A percentile compares a stretch with the other conserved stretches of the same genome.
Evolutionary conservation across 2,888 invertebrate species (phyloP).

Genomic region (Leptura quadrifasciata): DNA sequence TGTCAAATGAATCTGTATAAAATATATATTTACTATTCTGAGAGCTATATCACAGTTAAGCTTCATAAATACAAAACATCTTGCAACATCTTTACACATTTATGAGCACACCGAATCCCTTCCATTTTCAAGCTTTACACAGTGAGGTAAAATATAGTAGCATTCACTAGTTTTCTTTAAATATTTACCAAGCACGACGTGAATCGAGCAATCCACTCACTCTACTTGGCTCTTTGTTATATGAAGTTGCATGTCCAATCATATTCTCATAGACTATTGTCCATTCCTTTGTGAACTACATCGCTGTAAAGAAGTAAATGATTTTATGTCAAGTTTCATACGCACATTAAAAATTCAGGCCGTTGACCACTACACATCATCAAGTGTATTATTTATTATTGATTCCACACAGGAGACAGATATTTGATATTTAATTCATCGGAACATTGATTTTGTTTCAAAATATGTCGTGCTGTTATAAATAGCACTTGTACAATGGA

Average conservation of each 20-base stretch:
- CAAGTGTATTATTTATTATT: neutral
- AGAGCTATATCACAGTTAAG: neutral
- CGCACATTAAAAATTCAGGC: neutral
- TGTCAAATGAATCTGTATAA: no score
- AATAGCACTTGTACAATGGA: no score
- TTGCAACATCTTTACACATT: neutral
- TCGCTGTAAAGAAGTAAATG: neutral
- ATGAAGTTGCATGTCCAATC: neutral
- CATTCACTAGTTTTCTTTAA: slow-evolving; percentile 14
- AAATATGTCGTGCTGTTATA: no score
- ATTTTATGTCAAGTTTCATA: no score
- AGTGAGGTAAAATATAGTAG: neutral
- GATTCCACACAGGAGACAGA: neutral
- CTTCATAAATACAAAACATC: slow-evolving; percentile 5
- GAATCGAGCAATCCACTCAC: slow-evolving; percentile 24
- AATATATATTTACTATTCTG: no score
- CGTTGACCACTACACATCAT: neutral
- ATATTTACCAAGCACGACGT: slow-evolving; percentile 25
- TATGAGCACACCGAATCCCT: neutral
- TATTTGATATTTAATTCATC: neutral
- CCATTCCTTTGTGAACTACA: neutral
- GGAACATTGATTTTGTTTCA: neutral
- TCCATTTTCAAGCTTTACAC: neutral
- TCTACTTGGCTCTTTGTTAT: slow-evolving; percentile 15
- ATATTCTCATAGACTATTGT: neutral